Base-by-base conservation (phyloP, 2,888 invertebrate genomes). In the Diarsia dahlii region DNA sequence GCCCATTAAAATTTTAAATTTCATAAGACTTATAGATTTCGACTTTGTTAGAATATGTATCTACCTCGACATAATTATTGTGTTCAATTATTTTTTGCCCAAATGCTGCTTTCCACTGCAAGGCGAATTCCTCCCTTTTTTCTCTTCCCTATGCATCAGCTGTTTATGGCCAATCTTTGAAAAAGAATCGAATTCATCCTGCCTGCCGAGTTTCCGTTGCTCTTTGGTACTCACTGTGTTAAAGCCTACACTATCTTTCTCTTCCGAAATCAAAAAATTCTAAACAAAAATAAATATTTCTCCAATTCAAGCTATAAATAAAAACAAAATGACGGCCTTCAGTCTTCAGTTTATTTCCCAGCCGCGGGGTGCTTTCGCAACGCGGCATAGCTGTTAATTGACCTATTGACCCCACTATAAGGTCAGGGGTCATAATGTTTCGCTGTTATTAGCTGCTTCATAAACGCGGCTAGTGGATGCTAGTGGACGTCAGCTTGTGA, bases 321-420 rank as follows among this genome's bases (percentile, higher is more conserved):
- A 54, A 58, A 63, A 56, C 12, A 20, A 45, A 70, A 67, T 54
- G 18, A 0, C 2, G 6, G 56, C 48, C 48, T 66, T 13, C 50
- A 64, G 34, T 45, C 70, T 63, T 1, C 54, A 54, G 62, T 85
- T 69, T 45, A 82, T 76, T 76, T 81, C 6, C 28, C 12, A 48
- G n/a, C 69, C 28, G 66, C 54, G 46, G 76, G 62, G 45, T 64
- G 70, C 70, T 63, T 69, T 81, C 64, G 71, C 84, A 79, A 69
- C 84, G 84, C 80, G 60, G 71, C 71, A 39, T 23, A 67, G 65
- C 67, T 68, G 72, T 72, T 84, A 83, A 83, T 86, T 86, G 87
- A 86, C 84, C 83, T 68, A 79, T 86, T 83, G 84, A 83, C 83
- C 83, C 39, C 5, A 66, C 67, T 0, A 71, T 71, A 50, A 77